Evolutionary conservation across 1,140 invertebrate genomes (phyloP), one percentile per base, ranked within the genome.

Genomic region (Ridgeia piscesae): DNA sequence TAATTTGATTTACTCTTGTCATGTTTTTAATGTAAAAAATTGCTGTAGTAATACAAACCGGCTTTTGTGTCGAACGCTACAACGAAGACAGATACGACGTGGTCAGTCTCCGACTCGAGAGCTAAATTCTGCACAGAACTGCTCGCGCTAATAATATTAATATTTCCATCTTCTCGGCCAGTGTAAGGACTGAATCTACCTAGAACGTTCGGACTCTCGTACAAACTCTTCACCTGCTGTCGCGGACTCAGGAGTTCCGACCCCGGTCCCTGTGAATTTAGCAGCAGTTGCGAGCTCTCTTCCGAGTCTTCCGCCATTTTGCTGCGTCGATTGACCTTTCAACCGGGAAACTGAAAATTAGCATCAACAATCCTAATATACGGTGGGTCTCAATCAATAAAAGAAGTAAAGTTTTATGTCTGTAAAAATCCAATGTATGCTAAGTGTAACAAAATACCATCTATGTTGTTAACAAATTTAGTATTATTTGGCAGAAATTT

Each of bases 21-120:
- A 77, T 77, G 58, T 17, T 77, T 77, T 2, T 77, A 77, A 77
- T 27, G 58, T 77, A 31, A 90, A 17, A 27, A 90, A 90, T 34
- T 90, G 35, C 34, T 33, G 11, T 4, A 89, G n/a, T 9, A 89
- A 31, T 21, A 92, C 91, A 92, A 93, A 96, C 96, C 96, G 94
- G 96, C 95, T 93, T 96, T 94, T 33, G 95, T 96, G 92, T 96
- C 96, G 93, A 96, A 96, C n/a, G 96, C 96, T 33, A 96, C 96
- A 35, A 96, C 95, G 94, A 96, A 96, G 42, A 96, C 94, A 89
- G 95, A 95, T 31, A 96, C 95, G 91, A 96, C 95, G 58, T 95
- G 92, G 92, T 95, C 95, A 8, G 92, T 33, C 33, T 88, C 91
- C 11, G 48, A 35, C 89, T 34, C 34, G 6, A 90, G 35, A 21